Base-by-base conservation (phyloP, 2,797 vertebrate genomes). In the Pseudocheirus occidentalis region DNA sequence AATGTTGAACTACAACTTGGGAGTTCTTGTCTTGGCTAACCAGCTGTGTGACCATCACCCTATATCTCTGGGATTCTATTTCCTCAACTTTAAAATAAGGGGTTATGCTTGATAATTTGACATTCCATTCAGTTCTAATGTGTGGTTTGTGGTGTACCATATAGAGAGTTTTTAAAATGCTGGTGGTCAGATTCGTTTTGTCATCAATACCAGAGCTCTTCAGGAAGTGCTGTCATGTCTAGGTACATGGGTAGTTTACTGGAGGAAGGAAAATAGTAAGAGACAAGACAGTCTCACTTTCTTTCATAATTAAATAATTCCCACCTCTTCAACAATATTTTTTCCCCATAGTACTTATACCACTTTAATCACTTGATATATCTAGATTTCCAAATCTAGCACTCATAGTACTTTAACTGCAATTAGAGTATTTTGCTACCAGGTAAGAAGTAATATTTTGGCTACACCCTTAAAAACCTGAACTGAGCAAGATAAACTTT, bases 21-120 rank as follows among this genome's bases (percentile, higher is more conserved):
- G 29, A 81, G 92, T 55, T 55, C n/a, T 90, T 73, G 27, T 94
- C 91, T 92, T 73, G 34, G 92, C 81, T n/a, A 27, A 0, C 7
- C 1, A 52, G n/a, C 58, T 31, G 40, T 55, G 40, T 40, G 53
- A 73, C 34, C 13, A 58, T 28, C 12, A 1, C 50, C 66, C 93
- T 93, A 92, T 93, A 52, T 28, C 40, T 91, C 66, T 92, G 95
- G 52, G 21, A 50, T 87, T 50, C 40, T 12, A 50, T 87, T 87
- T 46, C 73, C 73, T 87, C 24, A 50, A 87, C 21, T 87, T 7
- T 87, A 50, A 46, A 87, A 87, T 87, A 87, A 50, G 40, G 24
- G 40, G 18, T 3, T 27, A 24, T 50, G 40, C 40, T 27, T 50
- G 73, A 87, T 46, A 24, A 46, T 3, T 87, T 87, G 73, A 50